phyloP scores from a whole-genome alignment of 2,888 invertebrate genomes.

The Furcula furcula region DNA sequence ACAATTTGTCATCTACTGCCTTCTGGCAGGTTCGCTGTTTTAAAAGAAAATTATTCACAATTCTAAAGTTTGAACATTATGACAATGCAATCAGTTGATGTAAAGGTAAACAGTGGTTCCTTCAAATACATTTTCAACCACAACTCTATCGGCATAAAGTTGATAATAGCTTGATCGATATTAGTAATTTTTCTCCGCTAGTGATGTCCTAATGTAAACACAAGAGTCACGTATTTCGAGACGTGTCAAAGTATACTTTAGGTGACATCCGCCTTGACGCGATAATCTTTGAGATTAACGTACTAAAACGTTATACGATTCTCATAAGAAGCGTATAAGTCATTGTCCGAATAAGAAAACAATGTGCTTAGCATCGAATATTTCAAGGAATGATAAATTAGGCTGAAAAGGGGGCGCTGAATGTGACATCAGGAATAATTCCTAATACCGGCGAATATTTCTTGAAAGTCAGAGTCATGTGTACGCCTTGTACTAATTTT shows the following conservation, averaged over 20 bases:
- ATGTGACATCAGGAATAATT: no score
- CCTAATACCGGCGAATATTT: no score
- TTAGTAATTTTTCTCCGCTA: constrained; percentile 32
- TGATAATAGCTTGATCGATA: constrained; percentile 7
- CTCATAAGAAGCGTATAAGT: constrained; percentile 49
- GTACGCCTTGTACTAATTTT: no score
- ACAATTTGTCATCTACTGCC: no score
- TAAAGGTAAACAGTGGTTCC: constrained; percentile 13
- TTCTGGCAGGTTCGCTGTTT: background rate
- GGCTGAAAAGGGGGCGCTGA: no score
- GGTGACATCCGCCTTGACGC: constrained; percentile 57
- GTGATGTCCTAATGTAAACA: constrained; percentile 61
- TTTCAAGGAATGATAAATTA: constrained; percentile 26
- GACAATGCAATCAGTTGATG: constrained; percentile 34
- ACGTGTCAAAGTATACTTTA: constrained; percentile 63
- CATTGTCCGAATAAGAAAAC: constrained; percentile 50
- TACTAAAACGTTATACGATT: constrained; percentile 48
- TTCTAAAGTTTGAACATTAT: constrained; percentile 29
- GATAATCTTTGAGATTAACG: constrained; percentile 65
- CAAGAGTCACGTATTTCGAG: constrained; percentile 52
- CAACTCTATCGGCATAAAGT: background rate
- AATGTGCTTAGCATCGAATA: constrained; percentile 30
- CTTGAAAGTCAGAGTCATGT: no score
- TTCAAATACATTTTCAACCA: constrained; percentile 7
- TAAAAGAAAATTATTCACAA: constrained; percentile 11